Evolutionary conservation across 2,797 vertebrate genomes (phyloP).

Genomic region (Rhynchotus rufescens): DNA sequence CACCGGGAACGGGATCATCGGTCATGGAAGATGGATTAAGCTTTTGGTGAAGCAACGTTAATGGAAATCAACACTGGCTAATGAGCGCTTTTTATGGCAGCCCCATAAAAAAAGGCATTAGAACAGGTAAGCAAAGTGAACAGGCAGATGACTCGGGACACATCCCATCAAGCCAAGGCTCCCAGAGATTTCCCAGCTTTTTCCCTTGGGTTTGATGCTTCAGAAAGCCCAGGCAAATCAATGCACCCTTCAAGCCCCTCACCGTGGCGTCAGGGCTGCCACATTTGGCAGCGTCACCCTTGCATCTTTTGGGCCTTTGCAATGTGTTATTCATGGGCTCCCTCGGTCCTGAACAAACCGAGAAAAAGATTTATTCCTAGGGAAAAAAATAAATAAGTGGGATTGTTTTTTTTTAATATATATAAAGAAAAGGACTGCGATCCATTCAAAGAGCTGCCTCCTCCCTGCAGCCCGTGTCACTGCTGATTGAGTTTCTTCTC

Average conservation of each 20-base stretch:
- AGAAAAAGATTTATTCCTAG: conserved; percentile 74
- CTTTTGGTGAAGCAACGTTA: conserved; percentile 82
- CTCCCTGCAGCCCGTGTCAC: conserved; percentile 50
- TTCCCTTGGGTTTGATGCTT: not conserved
- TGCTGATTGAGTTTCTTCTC: conserved; percentile 75
- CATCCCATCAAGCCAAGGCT: not conserved
- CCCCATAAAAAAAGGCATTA: conserved; percentile 71
- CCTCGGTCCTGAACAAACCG: conserved; percentile 60
- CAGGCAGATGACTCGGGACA: conserved; percentile 6
- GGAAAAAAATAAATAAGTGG: conserved; percentile 50
- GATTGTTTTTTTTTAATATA: not conserved
- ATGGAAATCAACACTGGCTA: conserved; percentile 81
- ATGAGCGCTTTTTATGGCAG: conserved; percentile 80
- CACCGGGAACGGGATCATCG: conserved; percentile 72
- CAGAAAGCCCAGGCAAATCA: not conserved
- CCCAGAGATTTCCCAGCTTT: not conserved
- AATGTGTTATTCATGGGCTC: conserved; percentile 70
- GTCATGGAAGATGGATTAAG: conserved; percentile 84
- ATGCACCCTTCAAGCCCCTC: not conserved
- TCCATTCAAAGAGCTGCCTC: conserved; percentile 59
- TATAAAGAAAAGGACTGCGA: conserved; percentile 22
- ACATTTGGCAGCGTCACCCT: not conserved
- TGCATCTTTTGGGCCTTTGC: not conserved
- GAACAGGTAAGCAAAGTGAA: conserved; percentile 70
- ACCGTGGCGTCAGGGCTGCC: not conserved